These are phyloP conservation scores for Lathronympha strigana DNA, from an alignment of 2,888 invertebrate genomes.

Conservation along the genomic window DNA sequence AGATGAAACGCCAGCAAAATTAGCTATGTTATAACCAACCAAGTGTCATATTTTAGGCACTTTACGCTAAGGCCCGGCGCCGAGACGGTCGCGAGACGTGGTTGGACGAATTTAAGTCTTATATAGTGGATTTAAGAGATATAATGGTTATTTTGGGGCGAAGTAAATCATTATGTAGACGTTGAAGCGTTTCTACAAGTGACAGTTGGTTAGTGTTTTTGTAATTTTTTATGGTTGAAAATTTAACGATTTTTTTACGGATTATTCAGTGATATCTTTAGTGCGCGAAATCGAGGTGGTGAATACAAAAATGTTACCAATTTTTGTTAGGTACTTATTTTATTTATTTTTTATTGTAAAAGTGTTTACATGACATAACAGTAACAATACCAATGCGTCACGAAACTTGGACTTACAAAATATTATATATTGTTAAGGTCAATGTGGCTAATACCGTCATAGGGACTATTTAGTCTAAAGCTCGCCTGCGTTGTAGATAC, in stretches of 20 bases:
- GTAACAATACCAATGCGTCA: too few species aligned
- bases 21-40: conserved; percentile 69
- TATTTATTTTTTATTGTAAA: too few species aligned
- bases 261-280: too few species aligned
- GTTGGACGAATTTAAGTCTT: conserved; percentile 2
- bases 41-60: conserved; percentile 62
- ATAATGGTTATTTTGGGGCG: background rate
- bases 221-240: background rate
- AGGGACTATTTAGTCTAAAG: too few species aligned
- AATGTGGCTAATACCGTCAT: too few species aligned
- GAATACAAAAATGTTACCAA: too few species aligned
- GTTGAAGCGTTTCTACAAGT: conserved; percentile 8
- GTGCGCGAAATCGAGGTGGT: too few species aligned
- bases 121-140: background rate
- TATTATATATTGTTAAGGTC: too few species aligned
- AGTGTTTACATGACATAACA: too few species aligned
- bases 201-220: background rate
- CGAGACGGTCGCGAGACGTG: conserved; percentile 16
- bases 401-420: too few species aligned
- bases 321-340: too few species aligned
- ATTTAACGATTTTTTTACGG: background rate
- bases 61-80: conserved; percentile 56
- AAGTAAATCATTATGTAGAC: background rate
- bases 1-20: conserved; percentile 64
- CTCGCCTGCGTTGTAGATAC: too few species aligned